phyloP scores from a whole-genome alignment of 2,888 invertebrate species.

The Epinotia nisella region DNA sequence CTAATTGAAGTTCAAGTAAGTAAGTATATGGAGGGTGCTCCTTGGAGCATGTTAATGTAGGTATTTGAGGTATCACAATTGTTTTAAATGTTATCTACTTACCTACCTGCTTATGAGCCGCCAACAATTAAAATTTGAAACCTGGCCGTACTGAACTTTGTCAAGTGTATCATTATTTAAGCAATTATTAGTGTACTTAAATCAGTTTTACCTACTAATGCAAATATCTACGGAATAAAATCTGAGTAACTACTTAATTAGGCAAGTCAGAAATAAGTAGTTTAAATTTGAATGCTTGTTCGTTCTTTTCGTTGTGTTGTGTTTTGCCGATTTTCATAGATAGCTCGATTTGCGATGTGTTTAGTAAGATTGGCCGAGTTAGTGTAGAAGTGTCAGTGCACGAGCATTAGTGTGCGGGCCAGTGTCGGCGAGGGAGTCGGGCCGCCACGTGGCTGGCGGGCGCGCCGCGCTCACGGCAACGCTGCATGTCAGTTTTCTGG shows the following conservation, averaged over 20 bases:
- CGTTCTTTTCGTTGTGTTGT: constrained; percentile 1
- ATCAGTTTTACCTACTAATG: constrained; percentile 15
- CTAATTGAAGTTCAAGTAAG: constrained; percentile 29
- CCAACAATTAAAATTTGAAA: constrained; percentile 20
- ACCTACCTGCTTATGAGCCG: constrained; percentile 6
- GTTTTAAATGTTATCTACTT: constrained; percentile 20
- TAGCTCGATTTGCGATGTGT: neutral
- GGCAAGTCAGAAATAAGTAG: constrained; percentile 2
- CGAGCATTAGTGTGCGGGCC: neutral
- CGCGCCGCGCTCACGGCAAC: constrained; percentile 70
- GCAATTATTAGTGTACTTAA: constrained; percentile 11
- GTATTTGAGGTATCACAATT: constrained; percentile 33
- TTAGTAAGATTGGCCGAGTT: neutral
- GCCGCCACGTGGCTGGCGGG: constrained; percentile 59
- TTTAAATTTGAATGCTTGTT: neutral
- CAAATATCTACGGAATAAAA: constrained; percentile 21
- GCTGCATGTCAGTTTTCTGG: constrained; percentile 82
- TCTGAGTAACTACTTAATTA: neutral
- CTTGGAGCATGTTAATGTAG: constrained; percentile 38
- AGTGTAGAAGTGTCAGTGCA: neutral
- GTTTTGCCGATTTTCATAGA: neutral
- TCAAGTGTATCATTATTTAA: constrained; percentile 11
- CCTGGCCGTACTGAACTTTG: constrained; percentile 2
- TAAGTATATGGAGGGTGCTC: constrained; percentile 31
- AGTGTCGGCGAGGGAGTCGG: constrained; percentile 36